Conservation (phyloP, 2,113 vertebrate genomes). For the Aspiorhynchus laticeps region DNA sequence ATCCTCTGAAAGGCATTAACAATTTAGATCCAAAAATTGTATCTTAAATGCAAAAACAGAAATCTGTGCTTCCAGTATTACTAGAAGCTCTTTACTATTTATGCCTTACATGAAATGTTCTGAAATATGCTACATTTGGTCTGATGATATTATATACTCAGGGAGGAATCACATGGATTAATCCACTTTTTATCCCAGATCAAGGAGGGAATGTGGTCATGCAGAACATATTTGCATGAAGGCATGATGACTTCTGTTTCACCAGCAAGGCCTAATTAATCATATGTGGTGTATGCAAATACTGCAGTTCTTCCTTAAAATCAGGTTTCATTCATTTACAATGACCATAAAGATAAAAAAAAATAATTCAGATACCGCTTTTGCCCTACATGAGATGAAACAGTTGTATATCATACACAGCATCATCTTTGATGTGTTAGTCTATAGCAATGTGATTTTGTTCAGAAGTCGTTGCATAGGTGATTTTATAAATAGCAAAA, state of each 20-base stretch:
- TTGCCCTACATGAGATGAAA: neutral
- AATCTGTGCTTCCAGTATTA: neutral
- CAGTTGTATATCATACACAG: too few species aligned
- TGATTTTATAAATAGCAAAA: neutral
- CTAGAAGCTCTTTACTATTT: conserved; percentile 11
- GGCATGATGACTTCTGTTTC: neutral
- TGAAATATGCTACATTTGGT: neutral
- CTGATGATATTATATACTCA: conserved; percentile 2
- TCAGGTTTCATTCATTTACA: neutral
- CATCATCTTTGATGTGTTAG: neutral
- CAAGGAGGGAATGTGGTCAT: neutral
- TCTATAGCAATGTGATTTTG: neutral
- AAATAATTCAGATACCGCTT: neutral
- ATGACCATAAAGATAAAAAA: neutral
- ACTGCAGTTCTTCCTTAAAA: neutral
- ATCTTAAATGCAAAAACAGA: neutral
- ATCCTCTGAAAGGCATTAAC: neutral
- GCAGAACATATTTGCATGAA: neutral
- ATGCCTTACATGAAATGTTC: neutral
- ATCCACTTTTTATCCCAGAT: neutral
- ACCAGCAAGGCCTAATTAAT: neutral
- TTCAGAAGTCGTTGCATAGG: neutral
- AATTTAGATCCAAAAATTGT: neutral
- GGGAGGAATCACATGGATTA: neutral
- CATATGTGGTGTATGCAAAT: neutral